Evolutionary conservation across 2,888 invertebrate species (phyloP), one percentile per base, ranked within the genome.

Genomic region (Lordiphosa fenestrarum): DNA sequence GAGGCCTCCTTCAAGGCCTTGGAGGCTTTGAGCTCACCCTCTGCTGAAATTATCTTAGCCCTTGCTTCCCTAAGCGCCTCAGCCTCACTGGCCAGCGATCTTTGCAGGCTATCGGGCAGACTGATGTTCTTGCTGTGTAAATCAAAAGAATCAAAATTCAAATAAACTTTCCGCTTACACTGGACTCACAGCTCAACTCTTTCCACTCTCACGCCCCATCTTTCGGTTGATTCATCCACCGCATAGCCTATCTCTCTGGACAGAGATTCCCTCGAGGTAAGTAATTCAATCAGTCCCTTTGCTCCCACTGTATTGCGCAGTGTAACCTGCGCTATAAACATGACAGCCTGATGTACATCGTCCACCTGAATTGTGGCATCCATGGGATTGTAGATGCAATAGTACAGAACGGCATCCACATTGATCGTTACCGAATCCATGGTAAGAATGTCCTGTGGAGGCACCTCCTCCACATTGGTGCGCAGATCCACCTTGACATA

Each of bases 351-450:
- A 78, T 66, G 63, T 1, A 77, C 80, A 58, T 88, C 70, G 0
- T 92, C 92, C 13, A 95, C 93, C 87, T 91, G 92, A 47, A 94
- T 92, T 3, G 94, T 92, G 0, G 94, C 94, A 83, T 92, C 93
- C 39, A 95, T 87, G 0, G 95, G 94, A 80, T 94, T 93, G 70
- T 93, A 92, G 56, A 95, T 93, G 64, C 93, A 92, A 84, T 95
- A 95, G 88, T 94, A 95, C 4, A 95, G 94, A 0, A 95, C 95
- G 0, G 96, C 97, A 85, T 97, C 97, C 1, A 98, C 96, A 19
- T 94, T 95, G 1, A 98, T 96, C 0, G 97, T 97, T 35, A 97
- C 97, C 0, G 95, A 95, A 90, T 97, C 97, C 89, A 94, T 95
- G 9, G 96, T 96, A 53, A 97, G 91, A 55, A 90, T 91, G 86